Conservation (phyloP, 2,888 invertebrate genomes). For the Lobophora halterata region DNA sequence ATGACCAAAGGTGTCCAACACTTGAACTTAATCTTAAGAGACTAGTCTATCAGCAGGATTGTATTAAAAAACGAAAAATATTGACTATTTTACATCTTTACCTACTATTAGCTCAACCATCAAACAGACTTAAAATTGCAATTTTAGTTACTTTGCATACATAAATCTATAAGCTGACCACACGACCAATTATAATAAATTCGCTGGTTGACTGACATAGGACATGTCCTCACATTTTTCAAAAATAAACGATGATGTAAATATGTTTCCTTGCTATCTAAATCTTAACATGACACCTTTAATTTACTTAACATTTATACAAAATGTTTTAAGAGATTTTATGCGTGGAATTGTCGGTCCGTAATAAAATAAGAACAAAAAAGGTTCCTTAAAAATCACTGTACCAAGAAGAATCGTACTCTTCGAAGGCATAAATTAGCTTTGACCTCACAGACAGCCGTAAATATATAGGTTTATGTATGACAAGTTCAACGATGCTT, state of each 20-base stretch:
- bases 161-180: slow-evolving; percentile 6
- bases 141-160: slow-evolving; percentile 5
- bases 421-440: slow-evolving; percentile 58
- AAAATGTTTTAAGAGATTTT: slow-evolving; percentile 40
- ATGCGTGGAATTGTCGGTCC: slow-evolving; percentile 38
- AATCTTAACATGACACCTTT: slow-evolving; percentile 39
- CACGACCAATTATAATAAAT: slow-evolving; percentile 27
- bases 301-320: slow-evolving; percentile 37
- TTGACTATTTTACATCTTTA: no score
- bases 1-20: no score
- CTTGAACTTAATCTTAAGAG: no score
- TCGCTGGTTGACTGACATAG: slow-evolving; percentile 16
- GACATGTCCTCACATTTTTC: slow-evolving; percentile 21
- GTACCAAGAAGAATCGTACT: neutral
- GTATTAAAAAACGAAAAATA: no score
- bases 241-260: slow-evolving; percentile 24
- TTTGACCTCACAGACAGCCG: slow-evolving; percentile 53
- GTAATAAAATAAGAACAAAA: slow-evolving; percentile 38
- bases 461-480: slow-evolving; percentile 64
- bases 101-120: no score
- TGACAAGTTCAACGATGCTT: slow-evolving; percentile 46
- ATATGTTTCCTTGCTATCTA: slow-evolving; percentile 32
- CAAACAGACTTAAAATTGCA: no score
- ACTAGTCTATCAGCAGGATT: no score
- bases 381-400: slow-evolving; percentile 24